Conservation (phyloP, 2,113 vertebrate species). For the Corythornis vintsioides region DNA sequence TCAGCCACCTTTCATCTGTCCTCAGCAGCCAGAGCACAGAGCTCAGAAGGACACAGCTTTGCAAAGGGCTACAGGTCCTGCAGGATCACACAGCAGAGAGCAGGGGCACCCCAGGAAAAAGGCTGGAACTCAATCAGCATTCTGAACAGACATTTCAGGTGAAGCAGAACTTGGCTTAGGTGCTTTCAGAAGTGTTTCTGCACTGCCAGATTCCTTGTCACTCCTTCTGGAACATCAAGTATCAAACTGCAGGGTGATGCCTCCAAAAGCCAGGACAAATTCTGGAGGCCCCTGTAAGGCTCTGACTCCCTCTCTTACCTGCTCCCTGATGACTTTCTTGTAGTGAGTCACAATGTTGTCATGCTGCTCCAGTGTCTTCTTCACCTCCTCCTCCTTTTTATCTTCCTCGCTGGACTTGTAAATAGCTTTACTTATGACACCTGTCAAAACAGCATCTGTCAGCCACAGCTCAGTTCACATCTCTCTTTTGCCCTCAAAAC, state of each 20-base stretch:
- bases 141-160: neutral
- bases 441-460: constrained; percentile 71
- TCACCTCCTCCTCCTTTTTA: constrained; percentile 97
- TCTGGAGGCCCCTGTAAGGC: rapidly evolving
- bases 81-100: too few species aligned
- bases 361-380: constrained; percentile 96
- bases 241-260: rapidly evolving
- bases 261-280: neutral
- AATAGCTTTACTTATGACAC: constrained; percentile 94
- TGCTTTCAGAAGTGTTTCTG: neutral
- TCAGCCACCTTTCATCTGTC: neutral
- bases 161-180: neutral
- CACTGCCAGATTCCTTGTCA: neutral
- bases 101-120: neutral
- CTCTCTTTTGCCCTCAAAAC: neutral
- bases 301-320: constrained; percentile 75
- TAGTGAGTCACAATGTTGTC: constrained; percentile 97
- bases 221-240: neutral
- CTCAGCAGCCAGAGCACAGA: neutral
- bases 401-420: constrained; percentile 98
- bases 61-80: rapidly evolving
- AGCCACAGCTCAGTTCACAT: neutral
- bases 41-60: rapidly evolving
- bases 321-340: constrained; percentile 96
- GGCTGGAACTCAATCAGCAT: too few species aligned